These are phyloP conservation scores for Oncorhynchus masou DNA, from an alignment of 2,113 vertebrate genomes.

Conservation along the genomic window DNA sequence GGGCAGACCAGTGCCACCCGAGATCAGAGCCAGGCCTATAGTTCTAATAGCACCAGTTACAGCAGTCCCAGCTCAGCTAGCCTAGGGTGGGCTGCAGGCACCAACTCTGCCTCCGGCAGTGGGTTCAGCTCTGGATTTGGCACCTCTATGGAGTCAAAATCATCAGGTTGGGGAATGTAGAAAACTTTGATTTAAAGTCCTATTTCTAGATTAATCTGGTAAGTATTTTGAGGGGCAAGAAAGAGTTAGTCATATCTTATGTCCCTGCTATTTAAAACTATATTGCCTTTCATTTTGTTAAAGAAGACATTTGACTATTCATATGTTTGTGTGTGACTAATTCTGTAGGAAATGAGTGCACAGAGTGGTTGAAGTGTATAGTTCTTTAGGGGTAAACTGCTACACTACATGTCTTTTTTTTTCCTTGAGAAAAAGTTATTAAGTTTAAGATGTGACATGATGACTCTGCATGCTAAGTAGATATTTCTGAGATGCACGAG, in stretches of 20 bases:
- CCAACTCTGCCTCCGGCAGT: conserved; percentile 81
- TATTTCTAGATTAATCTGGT: conserved; percentile 78
- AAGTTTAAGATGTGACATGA: conserved; percentile 26
- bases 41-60: conserved; percentile 87
- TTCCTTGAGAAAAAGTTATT: conserved; percentile 68
- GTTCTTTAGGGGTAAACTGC: conserved; percentile 78
- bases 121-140: conserved; percentile 94
- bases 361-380: conserved; percentile 79
- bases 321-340: conserved; percentile 75
- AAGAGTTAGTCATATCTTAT: conserved; percentile 50
- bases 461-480: conserved; percentile 61
- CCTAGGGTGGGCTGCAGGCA: conserved; percentile 89
- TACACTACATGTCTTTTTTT: conserved; percentile 65
- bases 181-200: conserved; percentile 22
- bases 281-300: conserved; percentile 83
- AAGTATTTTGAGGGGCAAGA: conserved; percentile 84
- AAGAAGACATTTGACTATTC: conserved; percentile 65
- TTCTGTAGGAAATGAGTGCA: conserved; percentile 56
- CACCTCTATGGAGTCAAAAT: conserved; percentile 95
- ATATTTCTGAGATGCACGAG: conserved; percentile 65
- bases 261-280: conserved; percentile 63
- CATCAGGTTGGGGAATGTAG: conserved; percentile 98
- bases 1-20: conserved; percentile 66
- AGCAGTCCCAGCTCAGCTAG: conserved; percentile 84
- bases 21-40: conserved; percentile 83